Evolutionary conservation across 2,797 vertebrate genomes (phyloP).

Genomic region (Orientallactaga sibirica): DNA sequence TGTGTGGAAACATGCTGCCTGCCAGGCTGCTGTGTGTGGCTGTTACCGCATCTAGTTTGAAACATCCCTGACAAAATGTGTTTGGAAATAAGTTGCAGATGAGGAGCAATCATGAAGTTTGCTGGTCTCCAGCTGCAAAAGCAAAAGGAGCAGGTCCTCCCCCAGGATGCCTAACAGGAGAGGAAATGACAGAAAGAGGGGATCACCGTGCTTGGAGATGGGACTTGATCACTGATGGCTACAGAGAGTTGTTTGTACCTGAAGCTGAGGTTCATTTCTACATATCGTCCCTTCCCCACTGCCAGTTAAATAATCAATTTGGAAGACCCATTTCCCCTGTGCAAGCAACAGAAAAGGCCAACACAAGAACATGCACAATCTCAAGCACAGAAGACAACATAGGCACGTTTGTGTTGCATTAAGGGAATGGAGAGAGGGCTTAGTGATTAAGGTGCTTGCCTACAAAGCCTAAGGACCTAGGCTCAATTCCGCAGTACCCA

Average conservation of each 20-base stretch:
- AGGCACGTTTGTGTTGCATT: neutral
- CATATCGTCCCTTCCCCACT: neutral
- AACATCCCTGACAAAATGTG: neutral
- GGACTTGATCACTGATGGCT: neutral
- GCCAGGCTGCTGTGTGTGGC: neutral
- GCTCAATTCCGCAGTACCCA: too few species aligned
- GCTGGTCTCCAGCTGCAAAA: neutral
- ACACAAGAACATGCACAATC: neutral
- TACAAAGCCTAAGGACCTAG: too few species aligned
- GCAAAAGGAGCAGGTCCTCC: neutral
- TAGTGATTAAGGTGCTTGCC: too few species aligned
- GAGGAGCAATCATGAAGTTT: neutral
- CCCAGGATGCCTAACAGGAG: neutral
- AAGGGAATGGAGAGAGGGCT: too few species aligned
- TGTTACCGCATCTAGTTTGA: neutral
- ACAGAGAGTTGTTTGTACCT: neutral
- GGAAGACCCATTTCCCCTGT: neutral
- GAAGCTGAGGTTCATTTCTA: neutral
- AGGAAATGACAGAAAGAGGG: slow-evolving; percentile 20
- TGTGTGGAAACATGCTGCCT: neutral
- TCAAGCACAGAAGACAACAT: neutral
- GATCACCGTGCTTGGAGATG: neutral
- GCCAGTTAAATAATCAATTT: neutral
- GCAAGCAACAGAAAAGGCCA: neutral
- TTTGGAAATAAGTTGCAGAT: neutral